These are phyloP conservation scores for Blennius ocellaris DNA, from an alignment of 2,113 vertebrate genomes.

Conservation along the genomic window DNA sequence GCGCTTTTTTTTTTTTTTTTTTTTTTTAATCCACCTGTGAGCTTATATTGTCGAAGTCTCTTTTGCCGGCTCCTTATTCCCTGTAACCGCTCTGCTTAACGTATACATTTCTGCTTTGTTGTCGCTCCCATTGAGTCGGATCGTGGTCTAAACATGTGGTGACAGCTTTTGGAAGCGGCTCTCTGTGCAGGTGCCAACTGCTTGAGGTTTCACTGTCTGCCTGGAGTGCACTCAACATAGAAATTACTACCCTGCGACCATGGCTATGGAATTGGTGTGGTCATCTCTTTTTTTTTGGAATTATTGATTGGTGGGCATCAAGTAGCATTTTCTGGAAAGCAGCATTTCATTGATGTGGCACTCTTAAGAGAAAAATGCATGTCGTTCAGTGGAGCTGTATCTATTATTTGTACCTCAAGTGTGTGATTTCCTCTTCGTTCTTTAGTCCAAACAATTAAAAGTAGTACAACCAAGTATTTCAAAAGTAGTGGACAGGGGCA, in stretches of 20 bases:
- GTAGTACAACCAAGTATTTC: too few species aligned
- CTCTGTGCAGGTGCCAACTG: constrained; percentile 54
- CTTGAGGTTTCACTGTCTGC: constrained; percentile 54
- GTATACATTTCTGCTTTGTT: not conserved
- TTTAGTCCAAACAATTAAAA: too few species aligned
- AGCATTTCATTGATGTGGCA: constrained; percentile 8
- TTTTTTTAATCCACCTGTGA: constrained; percentile 2
- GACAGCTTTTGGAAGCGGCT: constrained; percentile 57
- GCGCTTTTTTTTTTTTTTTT: not conserved
- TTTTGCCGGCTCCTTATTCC: not conserved
- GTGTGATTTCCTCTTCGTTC: not conserved
- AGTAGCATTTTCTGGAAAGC: constrained; percentile 30
- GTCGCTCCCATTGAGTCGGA: constrained; percentile 17
- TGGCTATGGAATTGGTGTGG: constrained; percentile 43
- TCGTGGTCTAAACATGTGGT: constrained; percentile 51
- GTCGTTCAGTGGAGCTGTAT: not conserved
- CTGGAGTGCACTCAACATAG: constrained; percentile 49
- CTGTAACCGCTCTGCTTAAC: not conserved
- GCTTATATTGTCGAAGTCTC: not conserved
- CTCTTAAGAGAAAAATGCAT: constrained; percentile 6
- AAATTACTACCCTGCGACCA: constrained; percentile 44
- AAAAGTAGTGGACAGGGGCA: too few species aligned
- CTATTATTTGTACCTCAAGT: not conserved
- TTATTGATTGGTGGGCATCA: constrained; percentile 56
- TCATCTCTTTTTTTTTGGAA: constrained; percentile 40